A percentile compares a stretch with the other conserved stretches of the same genome.
Evolutionary conservation across 2,888 invertebrate species (phyloP).

Genomic region (Diplolepis rosae): DNA sequence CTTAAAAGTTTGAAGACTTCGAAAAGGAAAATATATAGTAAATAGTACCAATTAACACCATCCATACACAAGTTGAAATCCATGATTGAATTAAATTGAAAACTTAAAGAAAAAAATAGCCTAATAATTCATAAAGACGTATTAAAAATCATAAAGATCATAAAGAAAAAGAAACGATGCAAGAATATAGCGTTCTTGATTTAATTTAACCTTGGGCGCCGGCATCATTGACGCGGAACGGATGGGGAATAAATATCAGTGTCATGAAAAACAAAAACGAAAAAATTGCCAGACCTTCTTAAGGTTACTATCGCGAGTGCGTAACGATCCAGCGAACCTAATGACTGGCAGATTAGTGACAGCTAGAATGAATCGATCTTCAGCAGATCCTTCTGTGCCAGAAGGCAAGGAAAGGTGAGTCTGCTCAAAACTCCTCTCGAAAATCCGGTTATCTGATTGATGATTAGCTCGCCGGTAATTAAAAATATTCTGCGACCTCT

Average conservation of each 20-base stretch:
- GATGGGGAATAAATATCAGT: slow-evolving; percentile 51
- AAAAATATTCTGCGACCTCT: slow-evolving; percentile 53
- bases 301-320: slow-evolving; percentile 51
- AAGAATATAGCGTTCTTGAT: neutral
- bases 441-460: slow-evolving; percentile 59
- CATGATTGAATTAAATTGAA: no score
- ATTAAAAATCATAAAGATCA: neutral
- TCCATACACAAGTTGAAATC: no score
- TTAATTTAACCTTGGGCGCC: slow-evolving; percentile 22
- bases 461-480: slow-evolving; percentile 63
- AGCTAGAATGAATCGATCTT: slow-evolving; percentile 58
- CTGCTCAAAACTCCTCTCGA: slow-evolving; percentile 20
- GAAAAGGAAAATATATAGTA: no score
- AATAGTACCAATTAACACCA: no score
- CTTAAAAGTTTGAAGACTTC: no score
- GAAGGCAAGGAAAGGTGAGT: slow-evolving; percentile 44
- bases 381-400: slow-evolving; percentile 36
- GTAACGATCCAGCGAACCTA: slow-evolving; percentile 58
- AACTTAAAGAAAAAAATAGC: no score
- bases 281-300: slow-evolving; percentile 42
- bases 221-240: slow-evolving; percentile 41
- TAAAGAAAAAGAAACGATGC: neutral
- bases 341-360: slow-evolving; percentile 57
- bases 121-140: neutral
- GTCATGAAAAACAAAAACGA: slow-evolving; percentile 40